phyloP scores from a whole-genome alignment of 2,888 invertebrate genomes.

The Dryobota labecula region DNA sequence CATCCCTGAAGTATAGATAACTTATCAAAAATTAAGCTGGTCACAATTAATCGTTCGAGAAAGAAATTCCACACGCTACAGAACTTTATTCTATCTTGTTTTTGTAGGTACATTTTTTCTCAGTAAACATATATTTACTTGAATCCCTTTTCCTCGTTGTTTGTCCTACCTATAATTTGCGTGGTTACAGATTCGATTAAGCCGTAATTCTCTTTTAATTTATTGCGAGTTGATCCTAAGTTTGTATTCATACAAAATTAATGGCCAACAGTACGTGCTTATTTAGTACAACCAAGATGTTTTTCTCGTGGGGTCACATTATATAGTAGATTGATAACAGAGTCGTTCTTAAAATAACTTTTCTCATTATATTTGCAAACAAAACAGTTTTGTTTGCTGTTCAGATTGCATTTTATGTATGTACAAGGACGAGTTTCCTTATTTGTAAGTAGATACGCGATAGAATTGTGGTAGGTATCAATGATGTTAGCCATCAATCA shows the following conservation, averaged over 20 bases:
- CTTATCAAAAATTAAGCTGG: conserved; percentile 2
- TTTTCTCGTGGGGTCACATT: conserved; percentile 32
- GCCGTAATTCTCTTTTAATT: conserved; percentile 59
- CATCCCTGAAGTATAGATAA: no score
- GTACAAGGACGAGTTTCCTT: conserved; percentile 51
- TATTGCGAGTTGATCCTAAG: conserved; percentile 41
- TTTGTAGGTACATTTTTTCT: conserved; percentile 21
- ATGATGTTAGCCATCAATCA: conserved; percentile 49
- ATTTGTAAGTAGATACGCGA: conserved; percentile 33
- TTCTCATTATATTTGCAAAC: conserved; percentile 44
- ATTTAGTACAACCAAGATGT: conserved; percentile 58
- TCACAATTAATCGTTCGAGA: conserved; percentile 2
- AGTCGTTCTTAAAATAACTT: conserved; percentile 29
- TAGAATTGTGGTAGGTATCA: conserved; percentile 51
- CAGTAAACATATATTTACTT: conserved; percentile 31
- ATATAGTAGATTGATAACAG: conserved; percentile 21
- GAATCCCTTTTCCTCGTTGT: conserved; percentile 54
- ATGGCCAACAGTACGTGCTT: conserved; percentile 43
- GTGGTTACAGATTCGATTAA: conserved; percentile 53
- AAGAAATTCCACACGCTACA: background rate
- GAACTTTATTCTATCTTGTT: background rate
- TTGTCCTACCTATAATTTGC: conserved; percentile 55
- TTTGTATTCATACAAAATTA: conserved; percentile 41
- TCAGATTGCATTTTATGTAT: conserved; percentile 30
- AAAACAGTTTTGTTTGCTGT: conserved; percentile 43